phyloP scores from a whole-genome alignment of 2,888 invertebrate species.

The Harpalus rufipes region DNA sequence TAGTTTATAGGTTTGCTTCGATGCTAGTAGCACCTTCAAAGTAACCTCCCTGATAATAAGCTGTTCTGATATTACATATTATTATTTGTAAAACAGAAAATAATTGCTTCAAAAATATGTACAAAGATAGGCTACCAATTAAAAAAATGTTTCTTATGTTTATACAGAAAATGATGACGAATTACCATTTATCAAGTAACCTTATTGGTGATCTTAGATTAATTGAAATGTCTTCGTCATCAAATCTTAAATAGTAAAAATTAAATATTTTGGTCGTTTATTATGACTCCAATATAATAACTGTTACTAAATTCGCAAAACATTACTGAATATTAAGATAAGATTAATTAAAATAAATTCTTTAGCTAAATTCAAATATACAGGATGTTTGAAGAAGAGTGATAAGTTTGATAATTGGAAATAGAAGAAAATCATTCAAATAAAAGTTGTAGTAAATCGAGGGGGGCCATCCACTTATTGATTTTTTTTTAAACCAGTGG shows the following conservation, averaged over 20 bases:
- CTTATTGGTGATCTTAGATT: slow-evolving; percentile 26
- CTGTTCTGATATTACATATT: too few relatives aligned
- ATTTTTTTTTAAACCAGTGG: too few relatives aligned
- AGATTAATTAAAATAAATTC: background rate
- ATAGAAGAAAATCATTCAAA: too few relatives aligned
- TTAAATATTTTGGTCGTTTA: background rate
- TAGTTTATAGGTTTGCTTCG: too few relatives aligned
- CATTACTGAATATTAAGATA: background rate
- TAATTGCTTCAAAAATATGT: too few relatives aligned
- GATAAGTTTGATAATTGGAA: too few relatives aligned
- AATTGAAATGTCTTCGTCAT: background rate
- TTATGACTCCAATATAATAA: background rate
- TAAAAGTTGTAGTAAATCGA: too few relatives aligned
- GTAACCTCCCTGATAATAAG: background rate
- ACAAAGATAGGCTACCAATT: background rate
- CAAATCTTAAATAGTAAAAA: background rate
- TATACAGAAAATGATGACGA: background rate
- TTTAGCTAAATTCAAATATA: background rate
- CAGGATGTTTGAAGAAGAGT: too few relatives aligned
- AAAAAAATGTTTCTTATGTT: background rate
- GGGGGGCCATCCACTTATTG: too few relatives aligned
- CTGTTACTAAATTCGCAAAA: background rate
- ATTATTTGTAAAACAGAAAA: too few relatives aligned
- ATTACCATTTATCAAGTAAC: slow-evolving; percentile 24
- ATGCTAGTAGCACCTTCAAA: too few relatives aligned